Evolutionary conservation across 1,140 invertebrate genomes (phyloP), one percentile per base, ranked within the genome.

Genomic region (Caenorhabditis brenneri): DNA sequence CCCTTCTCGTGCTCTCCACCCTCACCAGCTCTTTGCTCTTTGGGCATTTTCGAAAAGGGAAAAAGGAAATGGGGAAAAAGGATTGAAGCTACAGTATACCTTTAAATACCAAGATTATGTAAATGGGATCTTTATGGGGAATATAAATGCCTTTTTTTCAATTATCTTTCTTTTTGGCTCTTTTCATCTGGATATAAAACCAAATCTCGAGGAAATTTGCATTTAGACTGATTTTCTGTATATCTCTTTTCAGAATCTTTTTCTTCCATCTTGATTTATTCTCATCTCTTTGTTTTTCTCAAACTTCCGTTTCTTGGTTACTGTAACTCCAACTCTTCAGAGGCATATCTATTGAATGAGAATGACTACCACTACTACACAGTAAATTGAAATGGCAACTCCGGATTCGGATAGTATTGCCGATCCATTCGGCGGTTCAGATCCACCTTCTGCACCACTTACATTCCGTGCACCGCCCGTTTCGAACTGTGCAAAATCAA

Each of bases 401-500:
- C 31, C 79, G 48, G 79, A 80, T 36, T 84, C 46, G 65, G 65
- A 65, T 51, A 49, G 39, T 51, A 79, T 39, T 29, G 69, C 39
- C 36, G 48, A 80, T 60, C 39, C 51, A 5, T 74, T 48, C 31
- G 36, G 51, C 36, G 74, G 78, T 10, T 81, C 84, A n/a, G 58
- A 86, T 53, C 83, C 85, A 24, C 82, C 83, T 1, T 85, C 79
- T 27, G 84, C 55, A 82, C 81, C 69, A 42, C 79, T 79, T 46
- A 85, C 79, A 19, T 86, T 85, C 51, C 78, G 81, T 27, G 84
- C 58, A 16, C 85, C 83, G 24, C 74, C 78, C 15, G 74, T 84
- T 22, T 69, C 81, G 33, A 85, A 86, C 83, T 85, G 84, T 51
- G 83, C 85, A 1, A 86, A 85, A 36, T 86, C 85, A 0, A 86